Conservation (phyloP, 2,888 invertebrate species). For the Dicroscelio sp. region DNA sequence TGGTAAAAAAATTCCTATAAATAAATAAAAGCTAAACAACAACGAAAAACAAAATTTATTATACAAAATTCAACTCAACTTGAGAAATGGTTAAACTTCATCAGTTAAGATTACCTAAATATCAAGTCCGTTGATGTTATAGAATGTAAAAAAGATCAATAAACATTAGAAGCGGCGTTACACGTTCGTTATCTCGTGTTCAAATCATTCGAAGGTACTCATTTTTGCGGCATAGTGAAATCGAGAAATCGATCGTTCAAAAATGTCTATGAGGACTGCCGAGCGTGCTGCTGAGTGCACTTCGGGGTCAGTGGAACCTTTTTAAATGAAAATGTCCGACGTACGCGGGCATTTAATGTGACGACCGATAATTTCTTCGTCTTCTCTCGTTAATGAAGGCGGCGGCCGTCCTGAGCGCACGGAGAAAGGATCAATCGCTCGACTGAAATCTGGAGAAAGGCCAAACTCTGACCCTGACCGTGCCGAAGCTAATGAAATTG, state of each 20-base stretch:
- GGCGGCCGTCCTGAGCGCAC: too few species aligned
- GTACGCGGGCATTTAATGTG: conserved; percentile 55
- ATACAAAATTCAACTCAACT: too few species aligned
- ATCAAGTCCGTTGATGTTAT: too few species aligned
- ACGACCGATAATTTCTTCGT: conserved; percentile 53
- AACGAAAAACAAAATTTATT: too few species aligned
- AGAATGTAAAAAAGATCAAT: too few species aligned
- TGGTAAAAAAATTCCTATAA: too few species aligned
- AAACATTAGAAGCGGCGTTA: too few species aligned
- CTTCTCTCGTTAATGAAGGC: conserved; percentile 37
- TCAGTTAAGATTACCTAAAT: too few species aligned
- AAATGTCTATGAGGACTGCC: conserved; percentile 57
- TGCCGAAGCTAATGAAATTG: conserved; percentile 67
- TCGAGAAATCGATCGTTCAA: conserved; percentile 65
- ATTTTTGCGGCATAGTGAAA: conserved; percentile 66
- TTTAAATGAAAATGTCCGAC: conserved; percentile 66
- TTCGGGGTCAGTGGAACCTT: conserved; percentile 70
- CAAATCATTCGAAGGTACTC: conserved; percentile 12
- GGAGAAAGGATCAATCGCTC: conserved; percentile 72
- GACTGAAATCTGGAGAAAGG: conserved; percentile 82
- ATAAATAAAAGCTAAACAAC: too few species aligned
- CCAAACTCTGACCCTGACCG: conserved; percentile 85
- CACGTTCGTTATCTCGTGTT: conserved; percentile 34
- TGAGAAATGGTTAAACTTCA: too few species aligned
- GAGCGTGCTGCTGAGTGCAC: conserved; percentile 70